Conservation (phyloP, 2,113 vertebrate species). For the Petromus typicus region DNA sequence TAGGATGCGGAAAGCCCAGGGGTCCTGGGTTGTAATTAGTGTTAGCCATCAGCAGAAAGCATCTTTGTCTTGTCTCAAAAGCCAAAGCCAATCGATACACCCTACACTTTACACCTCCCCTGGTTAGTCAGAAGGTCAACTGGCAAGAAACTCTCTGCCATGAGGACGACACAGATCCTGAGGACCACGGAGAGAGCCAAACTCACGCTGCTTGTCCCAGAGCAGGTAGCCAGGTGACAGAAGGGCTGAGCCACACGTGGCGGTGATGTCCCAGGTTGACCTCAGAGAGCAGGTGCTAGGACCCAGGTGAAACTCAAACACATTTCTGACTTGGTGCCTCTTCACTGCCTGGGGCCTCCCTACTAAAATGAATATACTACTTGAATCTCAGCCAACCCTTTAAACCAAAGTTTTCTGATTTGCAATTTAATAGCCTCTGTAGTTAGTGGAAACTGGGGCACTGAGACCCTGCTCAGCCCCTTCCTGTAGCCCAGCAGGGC, state of each 20-base stretch:
- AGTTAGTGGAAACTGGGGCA: slow-evolving; percentile 51
- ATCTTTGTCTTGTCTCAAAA: slow-evolving; percentile 74
- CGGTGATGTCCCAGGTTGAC: not conserved
- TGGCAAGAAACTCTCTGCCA: slow-evolving; percentile 59
- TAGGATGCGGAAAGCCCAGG: slow-evolving; percentile 56
- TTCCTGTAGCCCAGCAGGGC: not conserved
- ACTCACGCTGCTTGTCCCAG: not conserved
- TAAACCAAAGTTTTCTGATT: slow-evolving; percentile 41
- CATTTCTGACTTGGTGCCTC: not conserved
- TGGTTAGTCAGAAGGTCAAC: slow-evolving; percentile 76
- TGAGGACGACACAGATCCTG: slow-evolving; percentile 53
- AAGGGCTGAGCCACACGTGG: not conserved
- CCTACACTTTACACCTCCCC: slow-evolving; percentile 54
- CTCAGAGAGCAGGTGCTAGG: not conserved
- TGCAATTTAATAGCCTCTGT: slow-evolving; percentile 63
- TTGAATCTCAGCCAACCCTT: slow-evolving; percentile 54
- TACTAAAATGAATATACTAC: slow-evolving; percentile 58
- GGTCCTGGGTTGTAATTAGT: slow-evolving; percentile 74
- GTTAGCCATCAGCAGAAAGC: slow-evolving; percentile 64
- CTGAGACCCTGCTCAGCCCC: not conserved
- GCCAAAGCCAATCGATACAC: slow-evolving; percentile 64
- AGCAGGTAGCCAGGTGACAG: slow-evolving; percentile 20
- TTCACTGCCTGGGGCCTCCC: not conserved
- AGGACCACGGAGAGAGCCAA: slow-evolving; percentile 8
- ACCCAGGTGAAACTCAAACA: not conserved